These are phyloP conservation scores for Brachionus asplanchnoidis DNA, from an alignment of 1,140 invertebrate species.

Conservation along the genomic window DNA sequence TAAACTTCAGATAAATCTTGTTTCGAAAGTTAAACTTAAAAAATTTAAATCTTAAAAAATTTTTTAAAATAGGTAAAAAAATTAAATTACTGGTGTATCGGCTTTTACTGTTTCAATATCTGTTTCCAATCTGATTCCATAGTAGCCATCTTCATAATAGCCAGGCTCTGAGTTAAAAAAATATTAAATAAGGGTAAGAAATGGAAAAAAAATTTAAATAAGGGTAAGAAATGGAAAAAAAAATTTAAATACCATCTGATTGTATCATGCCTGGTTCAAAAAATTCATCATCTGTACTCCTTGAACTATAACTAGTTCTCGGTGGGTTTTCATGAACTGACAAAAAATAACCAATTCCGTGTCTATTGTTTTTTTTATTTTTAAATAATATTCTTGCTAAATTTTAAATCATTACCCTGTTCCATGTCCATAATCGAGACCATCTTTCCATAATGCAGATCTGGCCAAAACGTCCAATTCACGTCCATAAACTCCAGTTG, in stretches of 20 bases:
- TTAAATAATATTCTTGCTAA: not conserved
- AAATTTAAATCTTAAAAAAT: not conserved
- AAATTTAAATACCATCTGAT: conserved; percentile 39
- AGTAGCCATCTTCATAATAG: conserved; percentile 70
- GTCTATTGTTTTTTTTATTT: conserved; percentile 50
- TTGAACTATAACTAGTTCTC: not conserved
- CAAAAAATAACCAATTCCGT: conserved; percentile 88
- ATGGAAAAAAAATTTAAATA: not conserved
- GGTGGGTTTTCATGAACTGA: conserved; percentile 79
- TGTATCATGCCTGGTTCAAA: conserved; percentile 42
- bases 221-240: too few species aligned
- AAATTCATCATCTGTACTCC: conserved; percentile 43
- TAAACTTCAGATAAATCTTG: conserved; percentile 69
- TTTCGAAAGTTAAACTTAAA: conserved; percentile 16
- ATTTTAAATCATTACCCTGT: conserved; percentile 65
- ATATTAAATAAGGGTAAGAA: not conserved
- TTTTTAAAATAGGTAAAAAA: not conserved
- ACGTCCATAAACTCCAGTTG: conserved; percentile 63
- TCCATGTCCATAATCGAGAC: conserved; percentile 89
- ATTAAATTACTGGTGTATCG: not conserved
- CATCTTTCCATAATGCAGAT: conserved; percentile 78
- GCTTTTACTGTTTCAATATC: conserved; percentile 65
- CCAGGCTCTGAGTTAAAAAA: conserved; percentile 60
- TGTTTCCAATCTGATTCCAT: conserved; percentile 91
- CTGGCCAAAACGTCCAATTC: conserved; percentile 79